Conservation (phyloP, 2,113 vertebrate genomes). For the Climacteris rufus region DNA sequence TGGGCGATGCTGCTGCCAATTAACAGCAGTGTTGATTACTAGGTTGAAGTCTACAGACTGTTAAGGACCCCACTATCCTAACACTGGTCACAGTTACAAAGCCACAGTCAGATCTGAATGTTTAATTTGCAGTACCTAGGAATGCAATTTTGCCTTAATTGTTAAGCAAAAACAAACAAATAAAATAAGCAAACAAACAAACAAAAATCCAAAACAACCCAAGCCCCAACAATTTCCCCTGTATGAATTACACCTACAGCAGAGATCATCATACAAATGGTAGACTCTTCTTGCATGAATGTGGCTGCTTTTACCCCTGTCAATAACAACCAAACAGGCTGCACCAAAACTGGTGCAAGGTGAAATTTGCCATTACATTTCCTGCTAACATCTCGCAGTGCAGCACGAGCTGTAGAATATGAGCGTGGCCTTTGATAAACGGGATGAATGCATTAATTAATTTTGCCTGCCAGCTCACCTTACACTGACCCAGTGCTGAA, state of each 20-base stretch:
- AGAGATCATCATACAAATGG: background rate
- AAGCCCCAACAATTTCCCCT: background rate
- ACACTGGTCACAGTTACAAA: background rate
- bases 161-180: background rate
- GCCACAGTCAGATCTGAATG: background rate
- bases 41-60: background rate
- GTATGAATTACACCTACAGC: background rate
- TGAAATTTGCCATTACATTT: background rate
- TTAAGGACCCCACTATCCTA: background rate
- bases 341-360: background rate
- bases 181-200: background rate
- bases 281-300: too few species aligned
- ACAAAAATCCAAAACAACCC: accelerated
- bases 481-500: background rate
- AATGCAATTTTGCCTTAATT: background rate
- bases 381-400: background rate
- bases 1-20: background rate
- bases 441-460: background rate
- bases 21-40: background rate
- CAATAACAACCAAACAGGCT: background rate
- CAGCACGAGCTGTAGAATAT: background rate
- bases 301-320: background rate
- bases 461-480: constrained; percentile 7
- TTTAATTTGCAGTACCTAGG: background rate
- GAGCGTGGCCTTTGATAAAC: background rate